Conservation (phyloP, 2,888 invertebrate species). For the Dynastes tityus region DNA sequence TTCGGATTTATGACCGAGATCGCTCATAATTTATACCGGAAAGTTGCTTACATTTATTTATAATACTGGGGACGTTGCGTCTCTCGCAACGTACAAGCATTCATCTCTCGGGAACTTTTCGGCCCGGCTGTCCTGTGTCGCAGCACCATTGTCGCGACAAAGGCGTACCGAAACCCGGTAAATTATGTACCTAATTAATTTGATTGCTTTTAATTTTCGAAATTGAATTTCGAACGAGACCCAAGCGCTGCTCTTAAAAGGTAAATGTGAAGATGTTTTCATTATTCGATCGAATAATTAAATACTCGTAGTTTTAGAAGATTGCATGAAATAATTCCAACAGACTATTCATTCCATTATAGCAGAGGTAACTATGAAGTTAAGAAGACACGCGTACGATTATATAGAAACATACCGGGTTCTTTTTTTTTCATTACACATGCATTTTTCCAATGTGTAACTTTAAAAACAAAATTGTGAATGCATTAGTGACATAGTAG, state of each 20-base stretch:
- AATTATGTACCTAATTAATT: constrained; percentile 45
- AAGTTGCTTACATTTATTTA: constrained; percentile 48
- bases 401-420: too few species aligned
- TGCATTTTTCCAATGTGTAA: too few species aligned
- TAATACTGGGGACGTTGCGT: constrained; percentile 29
- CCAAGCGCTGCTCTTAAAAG: constrained; percentile 3
- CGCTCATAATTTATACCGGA: constrained; percentile 51
- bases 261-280: constrained; percentile 17
- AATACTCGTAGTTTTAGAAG: too few species aligned
- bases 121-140: constrained; percentile 14
- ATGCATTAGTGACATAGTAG: too few species aligned
- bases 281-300: constrained; percentile 1
- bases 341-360: too few species aligned
- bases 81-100: constrained; percentile 29
- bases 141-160: constrained; percentile 33
- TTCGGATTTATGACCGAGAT: constrained; percentile 48
- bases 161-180: constrained; percentile 27
- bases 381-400: too few species aligned
- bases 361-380: too few species aligned
- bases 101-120: constrained; percentile 19
- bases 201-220: constrained; percentile 39
- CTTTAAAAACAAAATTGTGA: too few species aligned
- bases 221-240: constrained; percentile 22
- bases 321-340: too few species aligned
- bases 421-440: too few species aligned